A percentile compares a stretch with the other conserved stretches of the same genome.
Evolutionary conservation across 2,797 vertebrate genomes (phyloP).

Genomic region (Pangasius sanitwongsei): DNA sequence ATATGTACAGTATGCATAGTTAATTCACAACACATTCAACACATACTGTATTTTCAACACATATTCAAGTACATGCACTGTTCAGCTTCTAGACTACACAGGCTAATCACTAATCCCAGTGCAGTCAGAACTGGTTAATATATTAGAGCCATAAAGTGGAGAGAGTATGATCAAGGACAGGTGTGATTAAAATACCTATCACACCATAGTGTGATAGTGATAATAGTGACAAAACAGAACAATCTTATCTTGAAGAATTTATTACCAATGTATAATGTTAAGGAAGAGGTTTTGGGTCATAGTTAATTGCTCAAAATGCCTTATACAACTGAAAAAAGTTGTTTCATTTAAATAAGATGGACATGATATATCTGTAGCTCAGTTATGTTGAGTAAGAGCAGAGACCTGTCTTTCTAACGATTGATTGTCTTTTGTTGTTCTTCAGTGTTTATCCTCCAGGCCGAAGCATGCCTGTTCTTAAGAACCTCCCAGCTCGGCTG

Average conservation of each 20-base stretch:
- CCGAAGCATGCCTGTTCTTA: slow-evolving; percentile 76
- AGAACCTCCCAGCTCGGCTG: slow-evolving; percentile 75
- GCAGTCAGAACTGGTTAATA: slow-evolving; percentile 15
- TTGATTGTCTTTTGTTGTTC: slow-evolving; percentile 39
- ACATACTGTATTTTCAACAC: neutral
- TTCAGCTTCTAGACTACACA: neutral
- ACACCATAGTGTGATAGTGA: slow-evolving; percentile 19
- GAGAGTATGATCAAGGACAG: neutral
- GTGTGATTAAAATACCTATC: slow-evolving; percentile 20
- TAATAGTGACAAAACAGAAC: slow-evolving; percentile 10
- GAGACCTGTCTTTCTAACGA: slow-evolving; percentile 44
- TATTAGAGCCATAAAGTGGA: slow-evolving; percentile 16
- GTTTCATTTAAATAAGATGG: neutral
- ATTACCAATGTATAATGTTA: slow-evolving; percentile 19
- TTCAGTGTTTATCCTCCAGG: slow-evolving; percentile 53
- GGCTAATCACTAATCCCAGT: neutral
- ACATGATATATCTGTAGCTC: neutral
- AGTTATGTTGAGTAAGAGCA: neutral
- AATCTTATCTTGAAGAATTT: neutral
- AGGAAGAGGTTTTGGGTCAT: neutral
- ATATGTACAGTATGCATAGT: neutral
- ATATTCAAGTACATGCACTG: neutral
- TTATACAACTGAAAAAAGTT: neutral
- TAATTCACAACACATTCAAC: neutral
- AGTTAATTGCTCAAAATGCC: slow-evolving; percentile 1